phyloP scores from a whole-genome alignment of 2,797 vertebrate genomes.

The Apogon hyalosoma region DNA sequence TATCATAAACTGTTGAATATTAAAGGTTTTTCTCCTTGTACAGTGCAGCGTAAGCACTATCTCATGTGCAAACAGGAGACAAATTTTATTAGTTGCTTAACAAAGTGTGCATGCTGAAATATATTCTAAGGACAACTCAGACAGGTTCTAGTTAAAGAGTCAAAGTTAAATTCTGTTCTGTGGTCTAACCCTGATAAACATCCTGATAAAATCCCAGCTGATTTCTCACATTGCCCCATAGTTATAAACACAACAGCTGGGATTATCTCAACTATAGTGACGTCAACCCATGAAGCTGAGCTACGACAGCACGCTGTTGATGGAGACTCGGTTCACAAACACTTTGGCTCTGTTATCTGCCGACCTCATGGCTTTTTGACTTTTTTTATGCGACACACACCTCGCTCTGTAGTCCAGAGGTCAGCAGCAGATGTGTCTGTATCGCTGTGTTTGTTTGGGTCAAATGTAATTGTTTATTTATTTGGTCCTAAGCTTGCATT shows the following conservation, averaged over 20 bases:
- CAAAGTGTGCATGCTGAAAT: not conserved
- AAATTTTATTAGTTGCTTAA: too few relatives aligned
- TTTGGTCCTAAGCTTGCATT: not conserved
- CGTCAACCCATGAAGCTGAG: not conserved
- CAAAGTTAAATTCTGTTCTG: not conserved
- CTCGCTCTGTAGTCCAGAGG: slow-evolving; percentile 31
- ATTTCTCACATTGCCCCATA: not conserved
- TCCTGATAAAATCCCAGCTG: not conserved
- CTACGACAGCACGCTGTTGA: not conserved
- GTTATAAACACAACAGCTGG: not conserved
- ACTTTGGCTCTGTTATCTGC: not conserved
- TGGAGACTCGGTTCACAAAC: too few relatives aligned
- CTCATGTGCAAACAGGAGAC: too few relatives aligned
- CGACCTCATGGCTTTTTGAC: too few relatives aligned
- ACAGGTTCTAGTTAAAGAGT: not conserved
- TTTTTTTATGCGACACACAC: slow-evolving; percentile 14
- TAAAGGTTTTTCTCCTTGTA: too few relatives aligned
- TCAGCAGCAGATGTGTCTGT: slow-evolving; percentile 16
- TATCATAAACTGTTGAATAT: too few relatives aligned
- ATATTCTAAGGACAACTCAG: not conserved
- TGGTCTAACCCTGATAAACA: not conserved
- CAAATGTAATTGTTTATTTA: too few relatives aligned
- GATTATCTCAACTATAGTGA: not conserved
- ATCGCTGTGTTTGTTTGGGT: not conserved
- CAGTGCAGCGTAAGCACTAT: too few relatives aligned